Conservation (phyloP, 35 echinoderm and acorn worm species). For the Acanthaster planci region DNA sequence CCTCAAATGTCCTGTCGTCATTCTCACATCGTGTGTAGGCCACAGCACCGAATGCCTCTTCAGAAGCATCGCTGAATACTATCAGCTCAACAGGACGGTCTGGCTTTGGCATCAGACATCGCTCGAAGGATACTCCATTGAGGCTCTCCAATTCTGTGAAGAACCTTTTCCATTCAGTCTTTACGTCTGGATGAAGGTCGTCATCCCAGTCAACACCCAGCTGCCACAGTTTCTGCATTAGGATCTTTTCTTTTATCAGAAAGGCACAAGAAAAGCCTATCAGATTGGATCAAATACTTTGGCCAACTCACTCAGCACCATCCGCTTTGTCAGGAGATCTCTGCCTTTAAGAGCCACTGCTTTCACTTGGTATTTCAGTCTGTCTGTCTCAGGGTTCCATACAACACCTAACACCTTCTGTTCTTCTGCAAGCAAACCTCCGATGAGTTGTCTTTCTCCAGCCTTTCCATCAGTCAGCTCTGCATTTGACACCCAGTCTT, state of each 20-base stretch:
- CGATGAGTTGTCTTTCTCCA: neutral
- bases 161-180: neutral
- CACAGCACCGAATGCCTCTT: neutral
- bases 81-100: neutral
- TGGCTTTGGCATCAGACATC: no score
- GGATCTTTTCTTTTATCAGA: no score
- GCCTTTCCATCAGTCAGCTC: neutral
- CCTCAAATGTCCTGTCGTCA: neutral
- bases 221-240: no score
- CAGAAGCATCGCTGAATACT: neutral
- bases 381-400: neutral
- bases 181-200: no score
- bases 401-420: neutral
- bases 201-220: no score
- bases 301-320: no score
- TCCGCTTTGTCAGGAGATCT: no score
- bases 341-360: no score
- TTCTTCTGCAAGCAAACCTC: neutral
- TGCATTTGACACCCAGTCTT: neutral
- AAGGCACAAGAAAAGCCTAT: no score
- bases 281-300: no score
- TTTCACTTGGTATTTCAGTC: no score
- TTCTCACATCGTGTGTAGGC: neutral
- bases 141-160: neutral
- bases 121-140: neutral